Conservation (phyloP, 1,140 invertebrate genomes). For the Zelostemma sp. region DNA sequence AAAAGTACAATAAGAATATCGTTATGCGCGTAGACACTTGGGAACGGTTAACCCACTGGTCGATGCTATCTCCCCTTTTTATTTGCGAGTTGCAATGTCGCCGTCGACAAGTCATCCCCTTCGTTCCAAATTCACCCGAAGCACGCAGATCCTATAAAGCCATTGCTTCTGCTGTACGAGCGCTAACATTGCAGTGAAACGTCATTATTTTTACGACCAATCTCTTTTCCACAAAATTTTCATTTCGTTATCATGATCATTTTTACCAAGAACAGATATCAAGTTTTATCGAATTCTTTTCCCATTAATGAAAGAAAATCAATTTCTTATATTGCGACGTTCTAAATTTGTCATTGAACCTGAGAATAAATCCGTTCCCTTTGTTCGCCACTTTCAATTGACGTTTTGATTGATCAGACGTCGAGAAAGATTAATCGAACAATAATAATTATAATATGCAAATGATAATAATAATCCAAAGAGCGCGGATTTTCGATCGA, state of each 20-base stretch:
- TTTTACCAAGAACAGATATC: too few relatives aligned
- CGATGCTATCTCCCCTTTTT: conserved; percentile 29
- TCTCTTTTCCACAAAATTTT: neutral
- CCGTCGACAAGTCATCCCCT: conserved; percentile 23
- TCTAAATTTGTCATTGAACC: neutral
- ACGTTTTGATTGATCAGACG: too few relatives aligned
- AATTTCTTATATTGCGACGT: neutral
- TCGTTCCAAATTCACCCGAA: conserved; percentile 23
- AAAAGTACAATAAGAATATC: conserved; percentile 5
- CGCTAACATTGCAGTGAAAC: conserved; percentile 1
- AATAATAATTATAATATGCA: too few relatives aligned
- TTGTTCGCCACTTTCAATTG: too few relatives aligned
- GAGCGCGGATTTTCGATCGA: too few relatives aligned
- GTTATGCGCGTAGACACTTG: conserved; percentile 19
- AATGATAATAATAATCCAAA: too few relatives aligned
- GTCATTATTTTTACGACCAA: neutral
- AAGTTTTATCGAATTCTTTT: neutral
- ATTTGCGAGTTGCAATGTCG: conserved; percentile 32
- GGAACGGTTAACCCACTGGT: neutral
- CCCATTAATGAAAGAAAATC: neutral
- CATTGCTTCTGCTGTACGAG: conserved; percentile 7
- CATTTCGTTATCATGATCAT: too few relatives aligned
- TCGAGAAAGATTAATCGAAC: too few relatives aligned
- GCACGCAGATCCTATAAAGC: conserved; percentile 24
- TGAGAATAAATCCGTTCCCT: too few relatives aligned